Base-by-base conservation (phyloP, 2,113 vertebrate species). In the Gallinago media region DNA sequence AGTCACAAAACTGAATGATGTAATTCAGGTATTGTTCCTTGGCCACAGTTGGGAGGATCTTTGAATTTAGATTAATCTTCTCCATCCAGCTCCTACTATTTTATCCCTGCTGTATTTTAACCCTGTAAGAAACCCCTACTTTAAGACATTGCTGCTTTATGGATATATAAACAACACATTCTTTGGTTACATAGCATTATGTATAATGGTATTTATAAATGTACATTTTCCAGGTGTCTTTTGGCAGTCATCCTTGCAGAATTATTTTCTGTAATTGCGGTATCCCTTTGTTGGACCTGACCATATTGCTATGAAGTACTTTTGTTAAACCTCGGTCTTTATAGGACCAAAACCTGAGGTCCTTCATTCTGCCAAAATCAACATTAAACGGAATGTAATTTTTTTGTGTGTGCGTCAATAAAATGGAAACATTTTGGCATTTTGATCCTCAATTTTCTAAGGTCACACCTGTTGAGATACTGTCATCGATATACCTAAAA, bases 181-280 rank as follows among this genome's bases (percentile, higher is more conserved):
- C 3, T 42, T 72, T 76, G 4, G 3, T 58, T 65, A 34, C 42
- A 8, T 29, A 22, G 2, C 71, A n/a, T 84, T 63, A 32, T 1
- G 0, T 8, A 31, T 44, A 42, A 22, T 7, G 18, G 2, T 31
- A 44, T 70, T 66, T 86, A 54, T 54, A 91, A 70, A 54, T 8
- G 9, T 22, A 42, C 7, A 19, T 63, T 83, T 89, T 67, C 26
- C 52, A 7, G 14, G 22, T 72, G 11, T 9, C 23, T 85, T 85
- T 73, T 70, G 44, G 19, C 9, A 70, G 5, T 66, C 0, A 0
- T 58, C 6, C 31, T 61, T 83, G 15, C 8, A 91, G 11, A 40
- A 42, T 26, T 73, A 36, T 56, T 88, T 79, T 76, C 56, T 4
- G 15, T 54, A 76, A 66, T 58, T 85, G 14, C n/a, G 46, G 1